Conservation (phyloP, 2,113 vertebrate species). For the Balaenoptera acutorostrata region DNA sequence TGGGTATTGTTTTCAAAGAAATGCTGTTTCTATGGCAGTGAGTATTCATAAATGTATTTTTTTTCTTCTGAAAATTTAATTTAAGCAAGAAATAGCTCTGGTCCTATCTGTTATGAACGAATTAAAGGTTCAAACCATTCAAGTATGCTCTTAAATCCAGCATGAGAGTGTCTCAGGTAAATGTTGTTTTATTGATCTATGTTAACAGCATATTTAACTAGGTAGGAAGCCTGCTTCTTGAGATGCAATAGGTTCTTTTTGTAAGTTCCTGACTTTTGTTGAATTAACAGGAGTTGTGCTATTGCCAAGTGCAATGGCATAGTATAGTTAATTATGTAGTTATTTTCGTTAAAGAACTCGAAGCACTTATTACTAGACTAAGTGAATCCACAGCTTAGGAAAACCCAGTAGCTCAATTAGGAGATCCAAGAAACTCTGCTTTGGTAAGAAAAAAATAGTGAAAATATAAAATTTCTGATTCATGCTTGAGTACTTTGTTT, state of each 20-base stretch:
- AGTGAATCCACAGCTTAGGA: not conserved
- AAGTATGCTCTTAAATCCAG: not conserved
- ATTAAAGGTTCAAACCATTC: not conserved
- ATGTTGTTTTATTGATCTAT: not conserved
- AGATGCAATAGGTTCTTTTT: not conserved
- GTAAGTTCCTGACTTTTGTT: not conserved
- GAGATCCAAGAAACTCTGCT: not conserved
- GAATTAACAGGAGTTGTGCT: not conserved
- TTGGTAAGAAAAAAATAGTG: not conserved
- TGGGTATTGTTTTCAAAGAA: not conserved
- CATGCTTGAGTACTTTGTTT: not conserved
- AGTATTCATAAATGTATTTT: not conserved
- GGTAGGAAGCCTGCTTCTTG: not conserved
- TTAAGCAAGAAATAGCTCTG: not conserved
- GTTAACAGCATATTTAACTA: not conserved
- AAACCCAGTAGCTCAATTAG: not conserved
- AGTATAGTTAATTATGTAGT: not conserved
- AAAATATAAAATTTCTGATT: not conserved
- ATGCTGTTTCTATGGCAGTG: not conserved
- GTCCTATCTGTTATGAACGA: not conserved
- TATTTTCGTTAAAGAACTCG: not conserved
- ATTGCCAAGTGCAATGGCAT: not conserved
- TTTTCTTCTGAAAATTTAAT: conserved; percentile 8
- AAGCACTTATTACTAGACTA: not conserved
- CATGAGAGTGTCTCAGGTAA: not conserved